Percentiles rank a stretch among this genome's conserved stretches.
phyloP scores from a whole-genome alignment of 2,113 vertebrate species.

The Synodontis membranacea region DNA sequence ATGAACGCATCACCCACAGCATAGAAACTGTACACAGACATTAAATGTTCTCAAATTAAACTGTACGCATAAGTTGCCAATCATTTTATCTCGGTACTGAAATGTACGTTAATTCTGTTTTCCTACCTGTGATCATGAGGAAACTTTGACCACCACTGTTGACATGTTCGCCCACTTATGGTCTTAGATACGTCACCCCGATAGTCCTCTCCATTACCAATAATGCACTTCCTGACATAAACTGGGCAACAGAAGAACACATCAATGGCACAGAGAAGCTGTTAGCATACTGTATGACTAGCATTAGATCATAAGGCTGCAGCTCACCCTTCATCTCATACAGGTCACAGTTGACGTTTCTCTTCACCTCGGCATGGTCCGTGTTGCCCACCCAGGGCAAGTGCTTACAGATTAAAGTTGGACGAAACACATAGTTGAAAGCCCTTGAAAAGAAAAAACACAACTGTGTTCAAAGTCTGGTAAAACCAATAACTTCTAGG shows the following conservation, averaged over 20 bases:
- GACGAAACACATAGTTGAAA: constrained; percentile 85
- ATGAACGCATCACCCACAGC: background rate
- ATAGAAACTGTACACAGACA: background rate
- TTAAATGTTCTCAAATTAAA: background rate
- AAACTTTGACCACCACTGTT: constrained; percentile 85
- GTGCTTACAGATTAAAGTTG: constrained; percentile 79
- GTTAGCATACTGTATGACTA: background rate
- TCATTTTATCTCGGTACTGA: background rate
- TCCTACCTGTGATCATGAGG: constrained; percentile 91
- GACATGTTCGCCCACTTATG: constrained; percentile 78
- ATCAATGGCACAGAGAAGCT: background rate
- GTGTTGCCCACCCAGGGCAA: constrained; percentile 86
- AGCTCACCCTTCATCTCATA: constrained; percentile 92
- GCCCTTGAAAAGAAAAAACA: constrained; percentile 71
- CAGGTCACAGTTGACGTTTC: constrained; percentile 86
- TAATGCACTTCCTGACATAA: constrained; percentile 85
- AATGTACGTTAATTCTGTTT: background rate
- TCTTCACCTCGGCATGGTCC: constrained; percentile 74
- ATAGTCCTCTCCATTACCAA: constrained; percentile 81
- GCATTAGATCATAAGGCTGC: background rate
- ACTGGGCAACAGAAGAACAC: constrained; percentile 68
- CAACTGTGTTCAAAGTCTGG: background rate
- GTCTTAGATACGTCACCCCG: constrained; percentile 80
- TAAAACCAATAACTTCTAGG: background rate
- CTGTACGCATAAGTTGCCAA: background rate